These are phyloP conservation scores for Patella ulyssiponensis DNA, from an alignment of 2,888 invertebrate genomes.

Conservation along the genomic window DNA sequence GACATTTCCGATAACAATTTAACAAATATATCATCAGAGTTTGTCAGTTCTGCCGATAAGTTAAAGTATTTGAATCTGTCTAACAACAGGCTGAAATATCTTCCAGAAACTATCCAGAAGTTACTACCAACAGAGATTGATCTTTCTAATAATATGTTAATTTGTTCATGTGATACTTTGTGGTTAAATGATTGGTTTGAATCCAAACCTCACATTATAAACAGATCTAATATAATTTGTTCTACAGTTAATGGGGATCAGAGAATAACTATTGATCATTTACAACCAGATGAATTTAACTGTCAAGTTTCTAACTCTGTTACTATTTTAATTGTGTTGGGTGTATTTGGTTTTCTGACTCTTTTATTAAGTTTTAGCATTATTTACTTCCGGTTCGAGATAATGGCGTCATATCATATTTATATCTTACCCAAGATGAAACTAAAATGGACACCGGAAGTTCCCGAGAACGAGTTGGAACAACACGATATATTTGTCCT, in stretches of 20 bases:
- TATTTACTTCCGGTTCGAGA: not conserved
- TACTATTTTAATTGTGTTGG: not conserved
- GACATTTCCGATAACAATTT: not conserved
- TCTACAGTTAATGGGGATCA: not conserved
- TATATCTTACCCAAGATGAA: not conserved
- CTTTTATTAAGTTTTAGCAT: not conserved
- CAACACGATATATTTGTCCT: not conserved
- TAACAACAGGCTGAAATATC: not conserved
- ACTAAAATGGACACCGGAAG: not conserved
- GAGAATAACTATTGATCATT: too few species aligned
- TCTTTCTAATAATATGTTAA: not conserved
- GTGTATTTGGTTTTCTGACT: not conserved
- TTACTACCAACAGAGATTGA: not conserved
- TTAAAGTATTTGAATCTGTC: not conserved
- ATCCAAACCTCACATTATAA: not conserved
- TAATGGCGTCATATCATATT: not conserved
- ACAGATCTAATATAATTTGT: not conserved
- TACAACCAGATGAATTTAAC: too few species aligned
- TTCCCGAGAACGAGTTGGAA: not conserved
- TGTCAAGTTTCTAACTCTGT: too few species aligned
- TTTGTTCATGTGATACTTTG: not conserved
- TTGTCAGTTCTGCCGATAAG: not conserved
- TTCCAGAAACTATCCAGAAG: constrained; percentile 1
- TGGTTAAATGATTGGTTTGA: not conserved
- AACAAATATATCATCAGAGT: not conserved